phyloP scores from a whole-genome alignment of 2,797 vertebrate species.

The Malacoraja senta region DNA sequence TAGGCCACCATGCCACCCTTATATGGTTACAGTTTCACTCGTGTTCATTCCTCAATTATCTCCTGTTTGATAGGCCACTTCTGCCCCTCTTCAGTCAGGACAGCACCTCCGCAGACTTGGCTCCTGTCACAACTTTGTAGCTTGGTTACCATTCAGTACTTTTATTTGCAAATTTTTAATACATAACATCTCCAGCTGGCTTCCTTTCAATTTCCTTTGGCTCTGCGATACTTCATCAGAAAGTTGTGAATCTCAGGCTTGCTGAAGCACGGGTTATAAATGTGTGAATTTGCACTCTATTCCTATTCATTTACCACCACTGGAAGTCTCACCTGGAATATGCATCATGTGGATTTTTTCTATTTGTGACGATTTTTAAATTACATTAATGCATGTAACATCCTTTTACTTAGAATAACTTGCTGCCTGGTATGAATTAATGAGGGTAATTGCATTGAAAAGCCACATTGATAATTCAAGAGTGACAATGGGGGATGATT shows the following conservation, averaged over 20 bases:
- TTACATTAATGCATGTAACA: background rate
- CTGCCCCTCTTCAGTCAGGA: background rate
- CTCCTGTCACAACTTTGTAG: background rate
- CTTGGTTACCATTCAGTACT: background rate
- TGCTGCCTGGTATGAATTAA: background rate
- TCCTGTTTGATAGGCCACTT: too few species aligned
- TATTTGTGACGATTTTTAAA: background rate
- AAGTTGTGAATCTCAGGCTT: background rate
- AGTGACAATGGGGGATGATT: background rate
- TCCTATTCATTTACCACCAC: background rate
- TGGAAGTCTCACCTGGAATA: background rate
- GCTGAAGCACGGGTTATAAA: background rate
- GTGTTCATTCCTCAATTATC: background rate
- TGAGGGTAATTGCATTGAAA: background rate
- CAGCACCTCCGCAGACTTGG: background rate
- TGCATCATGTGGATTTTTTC: slow-evolving; percentile 5
- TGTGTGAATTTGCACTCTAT: slow-evolving; percentile 9
- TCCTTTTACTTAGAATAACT: background rate
- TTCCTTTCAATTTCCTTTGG: background rate
- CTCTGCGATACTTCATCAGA: background rate
- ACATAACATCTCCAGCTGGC: background rate
- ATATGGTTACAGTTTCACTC: background rate
- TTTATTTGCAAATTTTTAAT: background rate
- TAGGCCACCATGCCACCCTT: too few species aligned
- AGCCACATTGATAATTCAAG: background rate